Conservation (phyloP, 1,140 invertebrate species). For the Caenorhabditis tropicalis region DNA sequence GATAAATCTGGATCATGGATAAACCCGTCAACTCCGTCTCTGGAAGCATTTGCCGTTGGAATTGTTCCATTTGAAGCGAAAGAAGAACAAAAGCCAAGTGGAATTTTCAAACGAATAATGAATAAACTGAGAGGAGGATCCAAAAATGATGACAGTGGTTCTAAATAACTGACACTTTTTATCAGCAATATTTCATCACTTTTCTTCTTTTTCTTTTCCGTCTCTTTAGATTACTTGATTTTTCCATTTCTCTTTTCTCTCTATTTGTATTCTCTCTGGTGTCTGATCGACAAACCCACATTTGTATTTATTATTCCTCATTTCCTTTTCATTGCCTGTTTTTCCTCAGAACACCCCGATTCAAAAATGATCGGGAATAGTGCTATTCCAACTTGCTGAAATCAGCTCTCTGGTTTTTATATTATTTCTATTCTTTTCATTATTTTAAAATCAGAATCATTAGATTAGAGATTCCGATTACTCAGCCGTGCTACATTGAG, state of each 20-base stretch:
- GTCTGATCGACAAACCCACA: too few relatives aligned
- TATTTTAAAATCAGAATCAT: too few relatives aligned
- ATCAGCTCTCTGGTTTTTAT: too few relatives aligned
- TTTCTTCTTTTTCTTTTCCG: neutral
- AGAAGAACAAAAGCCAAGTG: constrained; percentile 6
- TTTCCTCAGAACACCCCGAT: too few relatives aligned
- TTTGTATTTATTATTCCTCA: neutral
- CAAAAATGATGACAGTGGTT: neutral
- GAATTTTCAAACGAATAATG: constrained; percentile 13
- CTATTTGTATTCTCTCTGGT: neutral
- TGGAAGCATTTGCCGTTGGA: neutral
- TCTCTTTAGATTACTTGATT: neutral
- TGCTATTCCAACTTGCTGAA: too few relatives aligned
- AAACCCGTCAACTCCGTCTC: neutral
- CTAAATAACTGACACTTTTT: neutral
- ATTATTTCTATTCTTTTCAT: too few relatives aligned
- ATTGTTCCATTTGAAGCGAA: constrained; percentile 17
- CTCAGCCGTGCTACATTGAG: too few relatives aligned
- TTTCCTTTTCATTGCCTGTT: too few relatives aligned
- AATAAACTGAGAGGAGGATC: neutral
- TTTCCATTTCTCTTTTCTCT: neutral
- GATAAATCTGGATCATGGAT: neutral
- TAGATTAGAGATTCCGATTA: too few relatives aligned
- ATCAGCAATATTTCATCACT: neutral
- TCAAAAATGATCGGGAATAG: too few relatives aligned